Conservation (phyloP, 2,888 invertebrate genomes). For the Urechis unicinctus region DNA sequence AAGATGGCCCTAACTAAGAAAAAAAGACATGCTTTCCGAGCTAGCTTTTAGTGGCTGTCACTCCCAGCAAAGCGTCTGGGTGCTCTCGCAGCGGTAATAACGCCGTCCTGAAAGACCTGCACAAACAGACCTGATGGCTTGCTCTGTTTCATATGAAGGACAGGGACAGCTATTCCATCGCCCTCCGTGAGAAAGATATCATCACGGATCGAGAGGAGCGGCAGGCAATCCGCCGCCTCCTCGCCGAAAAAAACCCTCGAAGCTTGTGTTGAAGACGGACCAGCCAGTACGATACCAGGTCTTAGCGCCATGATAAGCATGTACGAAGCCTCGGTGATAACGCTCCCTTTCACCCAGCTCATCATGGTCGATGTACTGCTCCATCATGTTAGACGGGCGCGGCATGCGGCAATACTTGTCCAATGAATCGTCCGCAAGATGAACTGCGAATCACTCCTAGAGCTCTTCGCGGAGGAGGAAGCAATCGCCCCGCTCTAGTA, state of each 20-base stretch:
- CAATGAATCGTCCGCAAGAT: too few species aligned
- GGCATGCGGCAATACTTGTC: too few species aligned
- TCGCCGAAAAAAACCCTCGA: conserved; percentile 1
- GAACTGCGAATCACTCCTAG: too few species aligned
- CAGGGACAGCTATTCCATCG: conserved; percentile 13
- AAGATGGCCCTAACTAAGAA: conserved; percentile 17
- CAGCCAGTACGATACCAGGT: background rate
- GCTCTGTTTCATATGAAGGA: conserved; percentile 19
- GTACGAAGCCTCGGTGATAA: too few species aligned
- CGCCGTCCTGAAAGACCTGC: background rate
- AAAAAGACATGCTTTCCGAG: conserved; percentile 5
- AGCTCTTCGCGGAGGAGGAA: too few species aligned
- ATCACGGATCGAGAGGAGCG: conserved; percentile 13
- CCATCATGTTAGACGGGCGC: too few species aligned
- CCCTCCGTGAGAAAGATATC: conserved; percentile 21
- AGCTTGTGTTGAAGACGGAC: conserved; percentile 4
- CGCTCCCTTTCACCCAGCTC: too few species aligned
- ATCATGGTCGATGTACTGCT: too few species aligned
- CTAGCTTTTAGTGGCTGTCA: conserved; percentile 5
- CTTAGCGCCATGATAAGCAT: too few species aligned
- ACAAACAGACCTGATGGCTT: background rate
- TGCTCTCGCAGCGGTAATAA: background rate
- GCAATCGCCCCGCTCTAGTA: too few species aligned
- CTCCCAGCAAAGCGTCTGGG: conserved; percentile 6
- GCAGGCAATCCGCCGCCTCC: background rate